phyloP scores from a whole-genome alignment of 2,797 vertebrate species.

The Acomys russatus region DNA sequence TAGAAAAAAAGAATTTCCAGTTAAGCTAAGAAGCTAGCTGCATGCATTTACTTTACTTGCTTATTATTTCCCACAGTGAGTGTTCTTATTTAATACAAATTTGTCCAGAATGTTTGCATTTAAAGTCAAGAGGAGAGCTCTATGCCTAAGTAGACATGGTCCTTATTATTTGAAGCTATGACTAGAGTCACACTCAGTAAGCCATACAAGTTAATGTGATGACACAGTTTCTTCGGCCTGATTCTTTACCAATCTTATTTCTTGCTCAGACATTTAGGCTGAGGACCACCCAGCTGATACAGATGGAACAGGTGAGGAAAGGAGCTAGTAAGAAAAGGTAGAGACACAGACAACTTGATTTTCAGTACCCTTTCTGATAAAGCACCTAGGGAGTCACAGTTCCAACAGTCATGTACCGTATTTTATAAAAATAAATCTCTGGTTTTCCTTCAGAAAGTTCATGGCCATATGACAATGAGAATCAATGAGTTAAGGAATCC shows the following conservation, averaged over 20 bases:
- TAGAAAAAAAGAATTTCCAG: not conserved
- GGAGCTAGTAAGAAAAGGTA: not conserved
- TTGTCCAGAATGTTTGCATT: not conserved
- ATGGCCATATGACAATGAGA: constrained; percentile 15
- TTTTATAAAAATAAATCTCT: constrained; percentile 45
- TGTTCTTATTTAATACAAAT: constrained; percentile 16
- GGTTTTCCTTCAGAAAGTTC: constrained; percentile 12
- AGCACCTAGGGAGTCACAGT: not conserved
- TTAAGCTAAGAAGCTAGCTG: not conserved
- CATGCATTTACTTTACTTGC: not conserved
- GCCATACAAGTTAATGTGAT: not conserved
- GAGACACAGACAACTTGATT: not conserved
- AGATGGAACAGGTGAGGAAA: not conserved
- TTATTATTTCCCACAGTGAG: not conserved
- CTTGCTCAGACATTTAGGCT: not conserved
- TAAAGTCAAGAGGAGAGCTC: constrained; percentile 11
- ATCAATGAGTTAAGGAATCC: constrained; percentile 10
- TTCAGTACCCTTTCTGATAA: not conserved
- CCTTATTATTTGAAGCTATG: not conserved
- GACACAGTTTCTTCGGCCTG: not conserved
- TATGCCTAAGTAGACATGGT: not conserved
- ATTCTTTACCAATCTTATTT: not conserved
- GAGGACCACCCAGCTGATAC: not conserved
- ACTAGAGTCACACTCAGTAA: constrained; percentile 30
- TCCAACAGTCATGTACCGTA: not conserved